Conservation (phyloP, 2,797 vertebrate species). For the Pseudomugil gertrudae region DNA sequence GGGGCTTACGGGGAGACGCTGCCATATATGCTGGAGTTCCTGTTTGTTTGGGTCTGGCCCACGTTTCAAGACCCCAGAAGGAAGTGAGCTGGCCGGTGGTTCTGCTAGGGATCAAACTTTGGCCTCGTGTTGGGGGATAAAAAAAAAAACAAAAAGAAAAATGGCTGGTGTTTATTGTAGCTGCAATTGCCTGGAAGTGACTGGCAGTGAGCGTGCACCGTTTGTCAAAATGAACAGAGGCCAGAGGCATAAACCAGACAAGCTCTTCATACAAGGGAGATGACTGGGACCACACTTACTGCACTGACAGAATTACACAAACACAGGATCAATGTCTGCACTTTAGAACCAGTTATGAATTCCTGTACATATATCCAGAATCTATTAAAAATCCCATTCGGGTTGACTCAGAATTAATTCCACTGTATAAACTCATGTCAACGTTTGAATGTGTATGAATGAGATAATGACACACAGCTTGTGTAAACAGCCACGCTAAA, state of each 20-base stretch:
- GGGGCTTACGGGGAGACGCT: constrained; percentile 71
- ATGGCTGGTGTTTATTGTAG: constrained; percentile 77
- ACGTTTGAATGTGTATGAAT: constrained; percentile 69
- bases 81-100: constrained; percentile 83
- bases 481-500: constrained; percentile 66
- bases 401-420: constrained; percentile 59
- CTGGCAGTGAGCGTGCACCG: constrained; percentile 72
- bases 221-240: constrained; percentile 75
- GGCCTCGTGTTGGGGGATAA: constrained; percentile 53
- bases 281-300: constrained; percentile 72
- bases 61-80: constrained; percentile 77
- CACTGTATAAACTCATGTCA: constrained; percentile 53
- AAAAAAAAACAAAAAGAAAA: constrained; percentile 27
- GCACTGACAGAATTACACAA: constrained; percentile 51
- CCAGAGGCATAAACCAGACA: constrained; percentile 73
- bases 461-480: constrained; percentile 67
- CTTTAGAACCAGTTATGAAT: constrained; percentile 53
- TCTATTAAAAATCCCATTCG: constrained; percentile 67
- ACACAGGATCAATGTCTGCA: constrained; percentile 56
- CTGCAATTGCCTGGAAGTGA: constrained; percentile 77
- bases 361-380: constrained; percentile 49
- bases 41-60: constrained; percentile 91
- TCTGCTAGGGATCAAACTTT: constrained; percentile 90
- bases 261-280: constrained; percentile 64
- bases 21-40: constrained; percentile 70